phyloP scores from a whole-genome alignment of 92 coral and sea anemone species.

The Phymanthus crucifer region DNA sequence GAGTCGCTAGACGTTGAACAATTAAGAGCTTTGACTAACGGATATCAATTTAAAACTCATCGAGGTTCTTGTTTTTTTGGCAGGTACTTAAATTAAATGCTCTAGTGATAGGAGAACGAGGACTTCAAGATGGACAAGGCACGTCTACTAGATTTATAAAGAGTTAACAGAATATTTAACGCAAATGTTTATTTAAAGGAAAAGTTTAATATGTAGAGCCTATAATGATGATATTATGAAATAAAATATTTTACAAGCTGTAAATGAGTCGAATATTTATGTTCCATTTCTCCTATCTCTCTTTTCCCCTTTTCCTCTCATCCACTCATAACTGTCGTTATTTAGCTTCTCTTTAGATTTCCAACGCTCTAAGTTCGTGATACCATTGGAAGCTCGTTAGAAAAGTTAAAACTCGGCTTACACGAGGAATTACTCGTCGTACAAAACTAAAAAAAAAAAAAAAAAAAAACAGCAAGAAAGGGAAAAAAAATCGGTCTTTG shows the following conservation, averaged over 20 bases:
- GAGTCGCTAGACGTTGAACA: not conserved
- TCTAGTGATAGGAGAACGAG: not conserved
- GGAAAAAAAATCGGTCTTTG: too few relatives aligned
- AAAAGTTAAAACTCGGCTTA: too few relatives aligned
- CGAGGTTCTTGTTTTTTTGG: not conserved
- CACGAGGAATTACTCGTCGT: too few relatives aligned
- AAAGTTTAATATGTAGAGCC: not conserved
- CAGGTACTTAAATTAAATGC: not conserved
- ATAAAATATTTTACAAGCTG: slow-evolving; percentile 1
- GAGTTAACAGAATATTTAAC: not conserved
- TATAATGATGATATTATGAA: not conserved
- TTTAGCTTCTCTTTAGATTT: too few relatives aligned
- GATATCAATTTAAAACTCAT: not conserved
- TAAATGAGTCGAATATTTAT: not conserved
- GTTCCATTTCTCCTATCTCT: not conserved
- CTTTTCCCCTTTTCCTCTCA: too few relatives aligned
- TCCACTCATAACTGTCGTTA: too few relatives aligned
- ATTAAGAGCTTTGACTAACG: not conserved
- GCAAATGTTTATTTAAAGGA: not conserved
- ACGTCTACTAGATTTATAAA: not conserved
- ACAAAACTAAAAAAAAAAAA: too few relatives aligned
- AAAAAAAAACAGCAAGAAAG: too few relatives aligned
- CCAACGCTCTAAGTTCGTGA: too few relatives aligned
- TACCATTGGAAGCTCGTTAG: too few relatives aligned
- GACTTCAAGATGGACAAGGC: not conserved